Conservation (phyloP, 1,140 invertebrate species). For the Aphaenogaster ashmeadi region DNA sequence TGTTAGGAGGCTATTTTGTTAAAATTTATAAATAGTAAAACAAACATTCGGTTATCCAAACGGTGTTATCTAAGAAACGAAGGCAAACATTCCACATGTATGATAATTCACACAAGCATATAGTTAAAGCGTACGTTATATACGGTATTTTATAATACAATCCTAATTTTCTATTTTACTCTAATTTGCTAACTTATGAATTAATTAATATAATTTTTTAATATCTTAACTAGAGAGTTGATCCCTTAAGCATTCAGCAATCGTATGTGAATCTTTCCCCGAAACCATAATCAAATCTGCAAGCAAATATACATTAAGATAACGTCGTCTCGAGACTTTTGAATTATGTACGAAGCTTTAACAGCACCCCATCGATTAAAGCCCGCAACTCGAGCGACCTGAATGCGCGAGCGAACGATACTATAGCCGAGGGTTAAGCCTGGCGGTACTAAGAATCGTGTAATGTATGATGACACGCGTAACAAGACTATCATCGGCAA, state of each 20-base stretch:
- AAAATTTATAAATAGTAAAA: neutral
- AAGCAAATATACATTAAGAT: neutral
- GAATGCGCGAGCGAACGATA: constrained; percentile 48
- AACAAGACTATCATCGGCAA: constrained; percentile 63
- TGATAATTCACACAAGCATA: too few relatives aligned
- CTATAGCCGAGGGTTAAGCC: constrained; percentile 42
- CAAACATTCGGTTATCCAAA: neutral
- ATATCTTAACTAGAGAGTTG: neutral
- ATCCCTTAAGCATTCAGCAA: neutral
- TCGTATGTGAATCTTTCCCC: neutral
- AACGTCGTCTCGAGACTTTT: constrained; percentile 37
- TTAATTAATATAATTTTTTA: neutral
- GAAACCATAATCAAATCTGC: neutral
- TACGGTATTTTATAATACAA: neutral
- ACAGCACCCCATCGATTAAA: constrained; percentile 27
- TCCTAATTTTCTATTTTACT: neutral
- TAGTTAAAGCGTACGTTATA: too few relatives aligned
- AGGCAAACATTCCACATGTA: neutral
- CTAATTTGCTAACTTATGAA: neutral
- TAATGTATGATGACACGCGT: constrained; percentile 59
- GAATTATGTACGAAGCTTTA: constrained; percentile 44
- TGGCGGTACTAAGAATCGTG: constrained; percentile 34
- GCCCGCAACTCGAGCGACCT: constrained; percentile 22
- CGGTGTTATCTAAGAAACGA: neutral
- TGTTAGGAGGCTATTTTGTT: neutral